A percentile compares a stretch with the other conserved stretches of the same genome.
These are phyloP conservation scores for Dasypolia templi DNA, from an alignment of 2,888 invertebrate genomes.

Conservation along the genomic window DNA sequence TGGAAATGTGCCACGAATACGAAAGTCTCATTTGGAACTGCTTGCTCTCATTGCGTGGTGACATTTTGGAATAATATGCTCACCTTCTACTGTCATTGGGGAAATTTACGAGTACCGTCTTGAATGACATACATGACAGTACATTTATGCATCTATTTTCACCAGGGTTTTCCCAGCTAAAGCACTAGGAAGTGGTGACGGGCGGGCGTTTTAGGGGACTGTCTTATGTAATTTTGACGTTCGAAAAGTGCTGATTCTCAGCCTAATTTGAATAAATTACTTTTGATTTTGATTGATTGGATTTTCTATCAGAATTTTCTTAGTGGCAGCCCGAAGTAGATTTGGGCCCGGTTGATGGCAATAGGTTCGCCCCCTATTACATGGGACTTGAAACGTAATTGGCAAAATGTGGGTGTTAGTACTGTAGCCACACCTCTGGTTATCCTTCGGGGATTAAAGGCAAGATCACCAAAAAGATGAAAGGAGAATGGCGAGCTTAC, in stretches of 20 bases:
- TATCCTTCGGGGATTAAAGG: background rate
- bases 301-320: background rate
- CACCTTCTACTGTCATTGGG: slow-evolving; percentile 24
- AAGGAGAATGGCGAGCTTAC: too few species aligned
- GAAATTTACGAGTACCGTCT: background rate
- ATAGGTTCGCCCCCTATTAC: background rate
- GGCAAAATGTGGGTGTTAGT: background rate
- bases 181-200: too few species aligned
- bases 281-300: too few species aligned
- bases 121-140: background rate
- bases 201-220: too few species aligned
- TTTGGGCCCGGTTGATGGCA: background rate
- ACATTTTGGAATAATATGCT: background rate
- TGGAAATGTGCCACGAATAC: slow-evolving; percentile 41
- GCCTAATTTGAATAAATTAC: too few species aligned
- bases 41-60: slow-evolving; percentile 37
- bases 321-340: too few species aligned
- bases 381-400: background rate
- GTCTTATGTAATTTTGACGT: too few species aligned
- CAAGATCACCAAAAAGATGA: background rate
- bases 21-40: slow-evolving; percentile 28
- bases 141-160: background rate
- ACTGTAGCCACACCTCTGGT: background rate
- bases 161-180: too few species aligned
- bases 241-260: too few species aligned